Conservation (phyloP, 2,888 invertebrate genomes). For the Salticus scenicus region DNA sequence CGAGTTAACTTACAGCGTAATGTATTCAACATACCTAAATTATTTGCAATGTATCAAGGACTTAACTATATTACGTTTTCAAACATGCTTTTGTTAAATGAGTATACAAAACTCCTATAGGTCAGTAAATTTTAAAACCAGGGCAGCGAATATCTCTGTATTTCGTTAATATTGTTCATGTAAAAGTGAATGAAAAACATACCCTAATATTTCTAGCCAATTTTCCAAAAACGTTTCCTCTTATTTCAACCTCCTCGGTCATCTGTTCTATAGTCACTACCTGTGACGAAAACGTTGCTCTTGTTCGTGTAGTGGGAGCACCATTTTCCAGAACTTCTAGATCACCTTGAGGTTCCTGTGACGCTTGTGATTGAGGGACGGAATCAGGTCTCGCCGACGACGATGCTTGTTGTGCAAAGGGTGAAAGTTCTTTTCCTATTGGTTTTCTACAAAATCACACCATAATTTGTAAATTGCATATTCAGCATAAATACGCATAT, state of each 20-base stretch:
- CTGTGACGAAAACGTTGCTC: slow-evolving; percentile 45
- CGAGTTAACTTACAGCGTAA: no score
- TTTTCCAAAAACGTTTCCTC: slow-evolving; percentile 21
- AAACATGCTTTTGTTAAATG: no score
- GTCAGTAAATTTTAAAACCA: no score
- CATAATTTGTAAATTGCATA: no score
- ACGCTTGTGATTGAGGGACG: slow-evolving; percentile 2
- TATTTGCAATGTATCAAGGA: no score
- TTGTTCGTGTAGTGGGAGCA: slow-evolving; percentile 20
- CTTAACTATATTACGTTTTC: no score
- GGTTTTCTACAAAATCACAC: neutral
- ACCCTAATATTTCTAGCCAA: slow-evolving; percentile 29
- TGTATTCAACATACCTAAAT: no score
- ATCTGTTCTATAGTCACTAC: slow-evolving; percentile 55
- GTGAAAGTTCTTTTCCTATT: neutral
- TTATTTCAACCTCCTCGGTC: slow-evolving; percentile 44
- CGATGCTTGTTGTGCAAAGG: neutral
- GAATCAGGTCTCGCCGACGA: neutral
- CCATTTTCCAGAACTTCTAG: slow-evolving; percentile 65
- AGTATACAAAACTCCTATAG: no score
- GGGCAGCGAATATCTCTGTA: neutral
- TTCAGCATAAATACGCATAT: no score
- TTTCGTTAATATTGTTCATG: neutral
- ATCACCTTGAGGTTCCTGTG: slow-evolving; percentile 16
- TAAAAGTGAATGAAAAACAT: neutral